Conservation (phyloP, 2,888 invertebrate species). For the Trissonchulus sp. region DNA sequence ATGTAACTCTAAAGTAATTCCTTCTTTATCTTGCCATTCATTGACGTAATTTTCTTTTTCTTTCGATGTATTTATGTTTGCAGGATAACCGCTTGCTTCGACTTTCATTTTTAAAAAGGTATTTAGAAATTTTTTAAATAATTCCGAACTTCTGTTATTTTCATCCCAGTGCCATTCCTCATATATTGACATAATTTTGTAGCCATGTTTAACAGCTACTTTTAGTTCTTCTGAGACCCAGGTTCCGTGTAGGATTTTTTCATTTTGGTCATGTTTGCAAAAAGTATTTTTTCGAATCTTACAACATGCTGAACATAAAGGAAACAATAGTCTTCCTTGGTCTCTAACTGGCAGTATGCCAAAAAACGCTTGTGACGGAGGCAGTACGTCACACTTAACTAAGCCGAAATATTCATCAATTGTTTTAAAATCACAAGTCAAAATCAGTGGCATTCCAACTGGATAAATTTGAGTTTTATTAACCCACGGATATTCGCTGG, state of each 20-base stretch:
- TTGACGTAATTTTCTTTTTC: neutral
- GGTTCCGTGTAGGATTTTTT: neutral
- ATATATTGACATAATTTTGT: neutral
- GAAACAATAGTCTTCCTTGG: neutral
- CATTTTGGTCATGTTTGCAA: neutral
- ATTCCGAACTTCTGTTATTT: neutral
- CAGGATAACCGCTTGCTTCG: neutral
- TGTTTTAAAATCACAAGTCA: neutral
- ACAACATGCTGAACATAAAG: neutral
- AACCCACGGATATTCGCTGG: neutral
- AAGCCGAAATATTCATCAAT: constrained; percentile 10
- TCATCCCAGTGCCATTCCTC: neutral
- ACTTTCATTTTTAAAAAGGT: neutral
- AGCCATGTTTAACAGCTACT: neutral
- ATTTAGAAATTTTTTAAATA: neutral
- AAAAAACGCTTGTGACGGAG: constrained; percentile 34
- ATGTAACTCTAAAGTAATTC: neutral
- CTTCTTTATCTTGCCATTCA: neutral
- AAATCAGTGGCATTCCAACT: neutral
- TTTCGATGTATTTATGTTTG: neutral
- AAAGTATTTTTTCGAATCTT: neutral
- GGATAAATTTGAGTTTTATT: neutral
- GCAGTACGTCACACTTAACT: constrained; percentile 1
- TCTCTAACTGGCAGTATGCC: constrained; percentile 34
- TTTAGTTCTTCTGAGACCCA: neutral